Base-by-base conservation (phyloP, 1,140 invertebrate species). In the Leptopilina clavipes region DNA sequence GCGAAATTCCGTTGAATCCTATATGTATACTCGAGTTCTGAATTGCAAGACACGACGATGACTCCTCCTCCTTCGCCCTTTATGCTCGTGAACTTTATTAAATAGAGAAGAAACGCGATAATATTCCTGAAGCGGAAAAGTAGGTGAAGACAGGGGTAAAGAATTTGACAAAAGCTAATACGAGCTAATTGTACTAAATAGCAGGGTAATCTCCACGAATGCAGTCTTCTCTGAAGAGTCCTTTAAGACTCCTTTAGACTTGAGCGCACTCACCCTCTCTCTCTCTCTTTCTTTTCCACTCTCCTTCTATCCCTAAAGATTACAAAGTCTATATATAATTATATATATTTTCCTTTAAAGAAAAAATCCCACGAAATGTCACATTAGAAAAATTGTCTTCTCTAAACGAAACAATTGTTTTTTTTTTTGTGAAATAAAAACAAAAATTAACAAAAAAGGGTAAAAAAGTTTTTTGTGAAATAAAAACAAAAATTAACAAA, bases 161-260 rank as follows among this genome's bases (percentile, higher is more conserved):
- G 59, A 65, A 65, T 65, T 65, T 19, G 59, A 65, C 59, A 65
- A 65, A 65, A 65, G 59, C 59, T 65, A 65, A 65, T 65, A 65
- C 59, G 59, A 65, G 25, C 59, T 65, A 65, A 65, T 65, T 65
- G 59, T 65, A n/a, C 59, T 65, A 65, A 65, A 65, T 65, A 65
- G 22, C 6, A 31, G 59, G 59, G 25, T 65, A 25, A 31, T 65
- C 59, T 65, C 22, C 5, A 22, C 59, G 59, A 65, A 25, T 65
- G 22, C 59, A 37, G 59, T 65, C 22, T 40, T 65, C 22, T 65
- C 25, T 65, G 59, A 65, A 31, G 59, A 65, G 59, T 31, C 59
- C 59, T 65, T 52, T 52, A 52, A 52, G 48, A 52, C 48, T 52
- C 25, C 25, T 65, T 65, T 65, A 65, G 59, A 65, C 25, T 65